Base-by-base conservation (phyloP, 2,797 vertebrate genomes). In the Manis crassicaudata region DNA sequence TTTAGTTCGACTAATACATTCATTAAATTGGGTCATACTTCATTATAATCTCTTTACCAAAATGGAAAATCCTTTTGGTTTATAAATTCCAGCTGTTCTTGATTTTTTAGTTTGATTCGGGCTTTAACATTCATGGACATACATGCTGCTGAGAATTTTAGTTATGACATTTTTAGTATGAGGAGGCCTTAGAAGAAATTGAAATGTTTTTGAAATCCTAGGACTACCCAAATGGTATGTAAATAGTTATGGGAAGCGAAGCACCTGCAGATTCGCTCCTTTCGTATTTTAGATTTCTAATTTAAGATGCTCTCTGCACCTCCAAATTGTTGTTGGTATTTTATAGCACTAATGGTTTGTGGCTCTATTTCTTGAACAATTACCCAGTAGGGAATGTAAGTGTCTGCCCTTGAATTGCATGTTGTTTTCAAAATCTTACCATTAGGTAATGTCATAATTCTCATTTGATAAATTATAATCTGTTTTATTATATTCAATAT, bases 31-130 rank as follows among this genome's bases (percentile, higher is more conserved):
- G 96, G 80, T 94, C 96, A 88, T 95, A 97, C 94, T 98, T 98
- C 96, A 98, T 98, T 98, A 98, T 97, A 98, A 97, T 97, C 96
- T 97, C 97, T 96, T 98, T 98, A 94, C 77, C 96, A 97, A 98
- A 98, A 96, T 96, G 82, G 97, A 97, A 98, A 98, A 98, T 93
- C 82, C 96, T 97, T 98, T 97, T 97, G 95, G 88, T 97, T 97
- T 97, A 91, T 96, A 96, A 97, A 97, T 92, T 97, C 95, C 96
- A 97, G 98, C 97, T 98, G 96, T 95, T 98, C 98, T 98, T 95
- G 92, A 97, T 97, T 98, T 98, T 97, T 98, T 73, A 96, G 96
- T 98, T 97, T 98, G 95, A 97, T 97, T 97, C 98, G 87, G 88
- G 85, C 83, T 96, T 94, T 93, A 90, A 90, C 89, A 91, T 98